Base-by-base conservation (phyloP, 2,888 invertebrate genomes). In the Agapostemon virescens region DNA sequence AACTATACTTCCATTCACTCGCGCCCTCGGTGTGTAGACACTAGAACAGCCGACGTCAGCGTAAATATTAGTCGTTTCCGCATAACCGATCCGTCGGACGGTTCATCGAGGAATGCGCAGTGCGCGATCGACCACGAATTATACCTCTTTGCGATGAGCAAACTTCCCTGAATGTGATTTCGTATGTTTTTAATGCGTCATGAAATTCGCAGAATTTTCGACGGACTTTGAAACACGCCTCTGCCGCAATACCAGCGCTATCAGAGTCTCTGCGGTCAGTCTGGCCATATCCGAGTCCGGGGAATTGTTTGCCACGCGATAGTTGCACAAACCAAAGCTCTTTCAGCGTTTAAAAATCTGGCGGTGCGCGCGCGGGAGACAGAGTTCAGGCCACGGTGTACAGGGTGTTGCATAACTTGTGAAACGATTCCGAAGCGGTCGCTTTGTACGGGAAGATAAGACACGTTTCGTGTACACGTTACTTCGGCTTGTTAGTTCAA, bases 1-100 rank as follows among this genome's bases (percentile, higher is more conserved):
- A 74, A 79, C 80, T 70, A 49, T 64, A 30, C 13, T n/a, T 30
- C 74, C 79, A 67, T 73, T 80, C 79, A 67, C 73, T 42, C 61
- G 11, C 30, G 58, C 58, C 42, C 69, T 5, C 30, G 20, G 30
- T 26, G 17, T 58, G n/a, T 52, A 58, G 42, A 61, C 30, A 52
- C 23, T n/a, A 23, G 30, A 42, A 78, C 69, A 15, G 61, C 9
- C 64, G n/a, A 13, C 55, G 79, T 23, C 40, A 26, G 26, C 26
- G 30, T 40, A 64, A 68, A 69, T 55, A 77, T 77, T 69, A 69
- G 52, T 63, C 68, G 45, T 68, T 55, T 72, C 33, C 42, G 17
- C 15, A 38, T 1, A 71, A 71, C 61, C 36, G 30, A 58, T 42
- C 1, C 45, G 13, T 0, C 55, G 15, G n/a, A 13, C 13, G 17